phyloP scores from a whole-genome alignment of 2,888 invertebrate genomes.

The Synanthedon vespiformis region DNA sequence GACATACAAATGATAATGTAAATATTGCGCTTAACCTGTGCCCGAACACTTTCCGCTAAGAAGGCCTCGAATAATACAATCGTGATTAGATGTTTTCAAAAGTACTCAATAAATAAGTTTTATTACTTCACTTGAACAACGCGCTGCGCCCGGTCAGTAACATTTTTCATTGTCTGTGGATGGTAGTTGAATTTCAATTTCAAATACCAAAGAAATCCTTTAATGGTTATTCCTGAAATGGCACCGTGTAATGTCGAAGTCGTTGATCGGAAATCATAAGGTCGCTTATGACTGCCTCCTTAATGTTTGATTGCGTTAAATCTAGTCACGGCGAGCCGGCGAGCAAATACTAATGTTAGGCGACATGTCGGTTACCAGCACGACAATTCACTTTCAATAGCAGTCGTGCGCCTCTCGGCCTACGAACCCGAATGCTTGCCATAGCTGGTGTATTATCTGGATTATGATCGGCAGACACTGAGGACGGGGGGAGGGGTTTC shows the following conservation, averaged over 20 bases:
- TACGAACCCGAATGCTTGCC: constrained; percentile 48
- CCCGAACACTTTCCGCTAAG: constrained; percentile 32
- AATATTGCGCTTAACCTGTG: constrained; percentile 53
- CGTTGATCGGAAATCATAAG: constrained; percentile 26
- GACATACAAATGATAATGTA: constrained; percentile 66
- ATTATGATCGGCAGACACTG: constrained; percentile 57
- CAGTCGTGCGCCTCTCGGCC: constrained; percentile 55
- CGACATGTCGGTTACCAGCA: constrained; percentile 37
- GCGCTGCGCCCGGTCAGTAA: constrained; percentile 6
- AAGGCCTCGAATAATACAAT: constrained; percentile 23
- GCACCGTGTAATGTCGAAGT: constrained; percentile 21
- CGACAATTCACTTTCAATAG: constrained; percentile 60
- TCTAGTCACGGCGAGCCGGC: constrained; percentile 39
- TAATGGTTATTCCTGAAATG: constrained; percentile 10
- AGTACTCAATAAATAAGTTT: too few relatives aligned
- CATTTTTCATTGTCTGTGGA: background rate
- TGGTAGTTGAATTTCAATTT: background rate
- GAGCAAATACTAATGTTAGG: constrained; percentile 27
- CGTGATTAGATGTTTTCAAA: constrained; percentile 10
- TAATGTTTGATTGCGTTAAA: constrained; percentile 43
- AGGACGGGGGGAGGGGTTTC: constrained; percentile 26
- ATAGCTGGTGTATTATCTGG: constrained; percentile 50
- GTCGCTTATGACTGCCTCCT: constrained; percentile 36
- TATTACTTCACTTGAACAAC: constrained; percentile 7
- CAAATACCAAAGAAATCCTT: background rate